Evolutionary conservation across 2,797 vertebrate genomes (phyloP), one percentile per base, ranked within the genome.

Genomic region (Ambastaia sidthimunki): DNA sequence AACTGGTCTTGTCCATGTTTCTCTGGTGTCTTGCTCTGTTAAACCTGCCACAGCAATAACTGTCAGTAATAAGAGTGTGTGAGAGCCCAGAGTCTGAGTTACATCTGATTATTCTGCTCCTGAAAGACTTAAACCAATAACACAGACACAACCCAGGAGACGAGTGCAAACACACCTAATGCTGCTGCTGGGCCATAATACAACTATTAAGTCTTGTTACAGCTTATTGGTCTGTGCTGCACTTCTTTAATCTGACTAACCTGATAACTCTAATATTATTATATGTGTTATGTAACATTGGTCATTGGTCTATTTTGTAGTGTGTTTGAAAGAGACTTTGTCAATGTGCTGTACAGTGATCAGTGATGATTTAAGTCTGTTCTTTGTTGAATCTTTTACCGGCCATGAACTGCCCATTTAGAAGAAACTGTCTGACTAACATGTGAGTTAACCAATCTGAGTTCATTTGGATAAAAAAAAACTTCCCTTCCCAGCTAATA

Each of bases 71-170:
- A 86, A 91, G 90, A 92, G 90, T 92, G 88, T 86, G 89, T 86
- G 83, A 87, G 85, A 86, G 90, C 87, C 83, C 5, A 21, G 41
- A 44, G 85, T 83, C 87, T 83, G 85, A 86, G 84, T 89, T 85
- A 89, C 88, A 91, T 92, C 89, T 90, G 91, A 93, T 93, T 91
- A 91, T 88, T 85, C 83, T 77, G 80, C 82, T 89, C 83, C 87
- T 86, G 82, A 89, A 89, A 88, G 89, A 87, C 82, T 87, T 88
- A 83, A 72, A 83, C 87, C 87, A 91, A 87, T 88, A 91, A 89
- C 86, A 84, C 68, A 77, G 71, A 69, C 62, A 25, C 62, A 23
- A n/a, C 10, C 52, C 34, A 18, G 72, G 67, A 81, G 81, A 72
- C 60, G 66, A 70, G 67, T 80, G 65, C 69, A 44, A 71, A 82